Conservation (phyloP, 2,113 vertebrate species). For the Notothenia rossii region DNA sequence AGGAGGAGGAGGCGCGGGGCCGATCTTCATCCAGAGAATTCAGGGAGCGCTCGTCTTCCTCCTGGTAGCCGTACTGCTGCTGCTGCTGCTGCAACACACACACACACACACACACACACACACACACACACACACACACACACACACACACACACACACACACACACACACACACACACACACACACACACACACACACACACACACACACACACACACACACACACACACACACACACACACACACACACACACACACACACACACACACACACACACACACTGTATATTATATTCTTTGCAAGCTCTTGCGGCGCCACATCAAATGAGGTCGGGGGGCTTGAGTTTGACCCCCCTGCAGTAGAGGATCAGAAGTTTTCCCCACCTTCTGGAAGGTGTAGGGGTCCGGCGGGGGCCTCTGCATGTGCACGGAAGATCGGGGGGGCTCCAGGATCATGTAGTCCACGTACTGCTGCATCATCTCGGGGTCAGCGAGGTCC, state of each 20-base stretch:
- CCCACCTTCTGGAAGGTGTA: conserved; percentile 89
- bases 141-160: not conserved
- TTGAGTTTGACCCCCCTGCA: too few species aligned
- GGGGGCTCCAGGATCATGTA: conserved; percentile 87
- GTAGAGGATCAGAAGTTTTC: too few species aligned
- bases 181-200: too few species aligned
- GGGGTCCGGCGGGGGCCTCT: conserved; percentile 87
- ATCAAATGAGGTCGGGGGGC: too few species aligned
- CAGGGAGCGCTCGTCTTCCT: conserved; percentile 83
- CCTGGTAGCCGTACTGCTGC: conserved; percentile 88
- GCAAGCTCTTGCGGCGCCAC: too few species aligned
- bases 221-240: too few species aligned
- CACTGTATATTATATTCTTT: too few species aligned
- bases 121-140: not conserved
- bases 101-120: conserved; percentile 13
- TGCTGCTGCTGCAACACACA: conserved; percentile 20
- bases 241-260: too few species aligned
- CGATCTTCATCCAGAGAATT: conserved; percentile 77
- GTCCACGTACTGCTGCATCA: conserved; percentile 88
- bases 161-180: too few species aligned
- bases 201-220: too few species aligned
- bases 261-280: too few species aligned
- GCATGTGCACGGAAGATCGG: conserved; percentile 82
- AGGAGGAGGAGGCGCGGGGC: conserved; percentile 67
- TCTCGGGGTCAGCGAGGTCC: conserved; percentile 61